Evolutionary conservation across 2,888 invertebrate species (phyloP).

Genomic region (Drosophila limbata): DNA sequence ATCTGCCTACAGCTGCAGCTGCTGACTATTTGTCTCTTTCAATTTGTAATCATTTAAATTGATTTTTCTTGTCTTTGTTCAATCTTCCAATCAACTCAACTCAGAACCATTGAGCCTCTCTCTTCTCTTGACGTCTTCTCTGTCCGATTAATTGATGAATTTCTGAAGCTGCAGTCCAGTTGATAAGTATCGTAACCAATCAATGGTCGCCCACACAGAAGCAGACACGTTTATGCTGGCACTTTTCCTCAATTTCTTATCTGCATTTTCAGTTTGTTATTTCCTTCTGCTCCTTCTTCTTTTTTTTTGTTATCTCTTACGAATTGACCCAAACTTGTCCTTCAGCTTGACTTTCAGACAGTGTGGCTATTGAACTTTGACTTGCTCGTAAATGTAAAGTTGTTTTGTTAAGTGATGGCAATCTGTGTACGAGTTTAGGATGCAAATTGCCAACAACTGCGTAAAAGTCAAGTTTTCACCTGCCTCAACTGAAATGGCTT

Average conservation of each 20-base stretch:
- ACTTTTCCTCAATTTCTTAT: constrained; percentile 39
- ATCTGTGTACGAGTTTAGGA: constrained; percentile 17
- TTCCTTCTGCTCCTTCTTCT: neutral
- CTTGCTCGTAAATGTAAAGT: constrained; percentile 27
- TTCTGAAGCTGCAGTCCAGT: constrained; percentile 44
- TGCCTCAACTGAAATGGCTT: constrained; percentile 13
- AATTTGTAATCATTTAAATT: constrained; percentile 80
- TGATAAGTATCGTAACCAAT: constrained; percentile 59
- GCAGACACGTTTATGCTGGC: constrained; percentile 31
- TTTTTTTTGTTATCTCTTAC: constrained; percentile 1
- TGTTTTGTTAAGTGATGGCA: constrained; percentile 30
- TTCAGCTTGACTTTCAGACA: constrained; percentile 54
- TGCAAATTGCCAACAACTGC: constrained; percentile 41
- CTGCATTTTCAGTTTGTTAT: constrained; percentile 25
- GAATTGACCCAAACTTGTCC: constrained; percentile 48
- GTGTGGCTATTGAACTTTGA: constrained; percentile 69
- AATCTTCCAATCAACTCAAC: constrained; percentile 61
- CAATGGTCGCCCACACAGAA: constrained; percentile 24
- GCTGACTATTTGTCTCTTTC: constrained; percentile 73
- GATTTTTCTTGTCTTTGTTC: constrained; percentile 74
- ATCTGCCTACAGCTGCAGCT: constrained; percentile 31
- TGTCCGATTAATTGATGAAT: constrained; percentile 66
- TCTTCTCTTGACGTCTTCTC: constrained; percentile 2
- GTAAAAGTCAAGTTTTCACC: constrained; percentile 34
- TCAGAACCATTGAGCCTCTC: constrained; percentile 30